Evolutionary conservation across 2,797 vertebrate genomes (phyloP).

Genomic region (Serranus cabrilla): DNA sequence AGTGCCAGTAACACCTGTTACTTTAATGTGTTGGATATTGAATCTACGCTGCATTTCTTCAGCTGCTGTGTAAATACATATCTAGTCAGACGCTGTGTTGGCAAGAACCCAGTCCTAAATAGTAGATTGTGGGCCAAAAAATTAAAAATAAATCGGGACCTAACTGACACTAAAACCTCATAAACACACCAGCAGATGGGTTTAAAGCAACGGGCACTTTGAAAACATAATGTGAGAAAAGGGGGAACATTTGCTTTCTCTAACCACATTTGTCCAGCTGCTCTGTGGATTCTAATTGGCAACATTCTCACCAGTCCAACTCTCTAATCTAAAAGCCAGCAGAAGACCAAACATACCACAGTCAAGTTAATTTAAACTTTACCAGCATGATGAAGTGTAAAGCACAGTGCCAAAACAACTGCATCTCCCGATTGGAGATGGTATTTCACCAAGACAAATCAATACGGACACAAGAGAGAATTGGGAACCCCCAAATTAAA

Average conservation of each 20-base stretch:
- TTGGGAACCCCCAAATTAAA: conserved; percentile 50
- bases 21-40: not conserved
- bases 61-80: not conserved
- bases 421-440: conserved; percentile 33
- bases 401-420: conserved; percentile 48
- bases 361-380: conserved; percentile 49
- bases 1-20: not conserved
- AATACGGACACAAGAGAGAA: conserved; percentile 48
- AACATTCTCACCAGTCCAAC: conserved; percentile 36
- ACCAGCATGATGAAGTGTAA: conserved; percentile 47
- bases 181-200: conserved; percentile 2
- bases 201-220: conserved; percentile 30
- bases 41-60: not conserved
- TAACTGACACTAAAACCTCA: not conserved
- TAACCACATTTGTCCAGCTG: conserved; percentile 26
- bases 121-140: not conserved
- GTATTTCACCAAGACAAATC: conserved; percentile 55
- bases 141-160: not conserved
- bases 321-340: conserved; percentile 51
- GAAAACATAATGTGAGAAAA: conserved; percentile 20
- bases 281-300: conserved; percentile 27
- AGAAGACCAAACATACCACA: conserved; percentile 31
- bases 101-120: not conserved
- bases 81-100: not conserved
- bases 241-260: conserved; percentile 2